phyloP scores from a whole-genome alignment of 2,888 invertebrate genomes.

The Eupithecia inturbata region DNA sequence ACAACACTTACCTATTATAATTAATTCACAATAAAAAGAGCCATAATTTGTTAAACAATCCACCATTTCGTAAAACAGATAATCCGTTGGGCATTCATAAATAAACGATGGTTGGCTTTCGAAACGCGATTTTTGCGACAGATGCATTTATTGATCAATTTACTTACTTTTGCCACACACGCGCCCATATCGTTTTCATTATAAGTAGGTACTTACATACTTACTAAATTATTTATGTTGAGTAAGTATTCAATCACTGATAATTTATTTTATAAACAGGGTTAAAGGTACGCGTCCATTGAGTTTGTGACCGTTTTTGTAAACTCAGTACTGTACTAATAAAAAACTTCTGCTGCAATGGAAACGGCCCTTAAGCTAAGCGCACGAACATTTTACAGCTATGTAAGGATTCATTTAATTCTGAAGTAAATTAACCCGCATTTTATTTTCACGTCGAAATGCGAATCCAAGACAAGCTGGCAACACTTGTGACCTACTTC shows the following conservation, averaged over 20 bases:
- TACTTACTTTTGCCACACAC: background rate
- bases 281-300: background rate
- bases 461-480: slow-evolving; percentile 49
- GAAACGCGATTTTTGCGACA: slow-evolving; percentile 18
- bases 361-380: background rate
- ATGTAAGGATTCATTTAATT: slow-evolving; percentile 2
- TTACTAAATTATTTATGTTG: background rate
- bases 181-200: background rate
- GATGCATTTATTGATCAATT: background rate
- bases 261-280: background rate
- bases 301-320: background rate
- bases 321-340: background rate
- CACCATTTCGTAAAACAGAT: slow-evolving; percentile 8
- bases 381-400: slow-evolving; percentile 2
- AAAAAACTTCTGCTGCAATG: background rate
- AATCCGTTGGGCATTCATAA: slow-evolving; percentile 4
- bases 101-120: slow-evolving; percentile 18
- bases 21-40: slow-evolving; percentile 4
- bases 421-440: slow-evolving; percentile 9
- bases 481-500: slow-evolving; percentile 67
- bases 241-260: background rate
- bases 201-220: background rate
- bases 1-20: background rate
- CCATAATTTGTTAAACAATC: slow-evolving; percentile 17
- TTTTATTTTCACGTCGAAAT: slow-evolving; percentile 30